Base-by-base conservation (phyloP, 2,888 invertebrate species). In the Megastigmus dorsalis region DNA sequence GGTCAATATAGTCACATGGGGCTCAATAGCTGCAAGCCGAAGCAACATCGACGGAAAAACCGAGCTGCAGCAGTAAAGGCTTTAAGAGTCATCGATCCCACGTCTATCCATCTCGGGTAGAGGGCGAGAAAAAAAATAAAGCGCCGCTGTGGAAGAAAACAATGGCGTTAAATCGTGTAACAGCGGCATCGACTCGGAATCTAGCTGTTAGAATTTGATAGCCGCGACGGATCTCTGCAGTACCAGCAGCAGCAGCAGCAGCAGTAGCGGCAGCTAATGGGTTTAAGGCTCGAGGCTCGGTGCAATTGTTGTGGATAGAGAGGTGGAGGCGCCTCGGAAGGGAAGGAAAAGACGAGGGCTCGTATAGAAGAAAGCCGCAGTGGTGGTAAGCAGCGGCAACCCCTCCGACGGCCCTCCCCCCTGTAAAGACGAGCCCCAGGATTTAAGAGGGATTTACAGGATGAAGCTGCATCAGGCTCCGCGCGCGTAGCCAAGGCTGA, bases 381-480 rank as follows among this genome's bases (percentile, higher is more conserved):
- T n/a, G n/a, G n/a, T n/a, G n/a, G n/a, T n/a, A n/a, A n/a, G n/a
- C n/a, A n/a, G n/a, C n/a, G n/a, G n/a, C n/a, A n/a, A n/a, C n/a
- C n/a, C n/a, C n/a, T n/a, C n/a, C n/a, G n/a, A 67, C 77, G 60
- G 76, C 66, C 50, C 74, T 67, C 77, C 66, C 50, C 74, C 69
- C 72, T 78, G 79, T 45, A 77, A 79, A 78, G 79, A 78, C 78
- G 77, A n/a, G n/a, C n/a, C 71, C 75, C 28, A 60, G 76, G 77
- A 78, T 80, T 77, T 79, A 81, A 80, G 79, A 76, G 78, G 81
- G 80, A 82, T 82, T 82, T 82, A 79, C 81, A 75, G 50, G 55
- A 33, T 68, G 36, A 52, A 66, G 72, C 45, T 15, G 54, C 43
- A 43, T 45, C 50, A 68, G 63, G 63, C 41, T 45, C 23, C 33